Base-by-base conservation (phyloP, 2,888 invertebrate genomes). In the Sisyra nigra region DNA sequence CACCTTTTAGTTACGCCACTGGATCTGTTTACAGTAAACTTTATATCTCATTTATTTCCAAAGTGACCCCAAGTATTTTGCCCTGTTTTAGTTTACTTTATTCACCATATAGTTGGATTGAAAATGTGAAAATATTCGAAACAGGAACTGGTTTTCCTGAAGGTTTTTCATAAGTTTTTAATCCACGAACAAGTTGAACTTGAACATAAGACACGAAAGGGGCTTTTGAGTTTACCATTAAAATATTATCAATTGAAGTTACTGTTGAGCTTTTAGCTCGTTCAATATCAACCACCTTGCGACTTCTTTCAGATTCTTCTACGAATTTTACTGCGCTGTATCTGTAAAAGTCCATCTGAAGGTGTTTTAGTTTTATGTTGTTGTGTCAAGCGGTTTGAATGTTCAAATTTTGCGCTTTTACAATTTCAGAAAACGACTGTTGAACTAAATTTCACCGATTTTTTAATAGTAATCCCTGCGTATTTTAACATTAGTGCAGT, bases 221-320 rank as follows among this genome's bases (percentile, higher is more conserved):
- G n/a, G 29, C 8, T 14, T 42, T 17, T 14, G 11, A 4, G 10
- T 17, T 11, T 17, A 8, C 19, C 15, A 34, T 18, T 30, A 30
- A 11, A 11, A 17, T 15, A 18, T 11, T 3, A 17, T 17, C 13
- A 24, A n/a, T 18, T 34, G 15, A 13, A 13, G 18, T 42, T 29
- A 11, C 15, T n/a, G 38, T 37, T 11, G 40, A 42, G 30, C 48
- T 50, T 55, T 61, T 59, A 52, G 66, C 68, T 57, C 66, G 71
- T 51, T 68, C 67, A 47, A 78, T 64, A 11, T 72, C 68, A 57
- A 73, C 72, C 39, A 76, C 74, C 40, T 74, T 73, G 55, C 76
- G 76, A 2, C 68, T 70, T 46, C 69, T 69, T 58, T 79, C 79
- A 50, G 67, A 79, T 56, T 80, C 77, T 62, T 80, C 79, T 48